These are phyloP conservation scores for Sympetrum striolatum DNA, from an alignment of 2,888 invertebrate genomes.

Conservation along the genomic window DNA sequence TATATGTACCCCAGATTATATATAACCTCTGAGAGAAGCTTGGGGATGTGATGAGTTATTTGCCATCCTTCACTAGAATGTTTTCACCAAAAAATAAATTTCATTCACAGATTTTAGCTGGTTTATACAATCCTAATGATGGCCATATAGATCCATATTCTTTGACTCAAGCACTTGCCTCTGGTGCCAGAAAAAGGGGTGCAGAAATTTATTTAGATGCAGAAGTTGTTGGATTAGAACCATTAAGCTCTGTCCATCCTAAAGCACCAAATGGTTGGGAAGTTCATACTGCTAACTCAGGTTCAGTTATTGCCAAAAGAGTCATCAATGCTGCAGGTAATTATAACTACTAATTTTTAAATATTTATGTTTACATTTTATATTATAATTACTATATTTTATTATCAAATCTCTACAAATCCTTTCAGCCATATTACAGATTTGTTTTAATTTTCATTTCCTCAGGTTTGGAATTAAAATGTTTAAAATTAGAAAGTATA, in stretches of 20 bases:
- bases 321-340: conserved; percentile 59
- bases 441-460: no score
- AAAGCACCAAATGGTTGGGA: conserved; percentile 54
- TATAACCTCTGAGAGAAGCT: no score
- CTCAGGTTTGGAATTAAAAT: no score
- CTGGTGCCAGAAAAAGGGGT: conserved; percentile 57
- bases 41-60: no score
- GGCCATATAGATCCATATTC: conserved; percentile 60
- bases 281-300: conserved; percentile 54
- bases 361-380: no score
- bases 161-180: conserved; percentile 58
- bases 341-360: background rate
- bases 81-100: background rate
- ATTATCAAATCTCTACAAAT: no score
- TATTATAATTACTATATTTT: no score
- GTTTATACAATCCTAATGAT: conserved; percentile 58
- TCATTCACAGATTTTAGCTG: conserved; percentile 56
- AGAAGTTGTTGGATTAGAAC: conserved; percentile 53
- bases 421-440: no score
- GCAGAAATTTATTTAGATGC: conserved; percentile 54
- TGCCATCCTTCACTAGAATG: no score
- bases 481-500: no score
- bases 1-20: no score
- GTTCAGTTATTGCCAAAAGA: conserved; percentile 55
- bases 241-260: conserved; percentile 45